Evolutionary conservation across 1,140 invertebrate genomes (phyloP).

Genomic region (Plutomurus gul): DNA sequence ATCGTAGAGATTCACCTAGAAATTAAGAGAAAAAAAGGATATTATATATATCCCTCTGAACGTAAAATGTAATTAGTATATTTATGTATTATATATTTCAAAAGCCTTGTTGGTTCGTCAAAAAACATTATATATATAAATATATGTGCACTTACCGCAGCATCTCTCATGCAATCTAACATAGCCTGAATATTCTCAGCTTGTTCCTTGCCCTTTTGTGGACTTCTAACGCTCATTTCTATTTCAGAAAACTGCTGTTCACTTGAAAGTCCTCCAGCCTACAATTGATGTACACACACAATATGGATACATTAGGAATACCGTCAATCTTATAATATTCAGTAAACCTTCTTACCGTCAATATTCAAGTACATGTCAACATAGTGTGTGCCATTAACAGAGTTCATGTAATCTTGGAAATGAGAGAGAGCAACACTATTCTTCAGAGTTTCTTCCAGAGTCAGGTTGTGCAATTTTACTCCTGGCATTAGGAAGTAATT

Average conservation of each 20-base stretch:
- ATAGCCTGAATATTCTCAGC: constrained; percentile 55
- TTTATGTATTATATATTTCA: too few species aligned
- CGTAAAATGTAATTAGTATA: too few species aligned
- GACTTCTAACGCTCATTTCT: constrained; percentile 56
- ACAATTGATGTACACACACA: constrained; percentile 28
- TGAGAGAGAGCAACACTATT: constrained; percentile 79
- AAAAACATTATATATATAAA: too few species aligned
- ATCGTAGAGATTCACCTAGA: constrained; percentile 82
- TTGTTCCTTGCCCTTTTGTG: constrained; percentile 45
- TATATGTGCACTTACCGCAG: too few species aligned
- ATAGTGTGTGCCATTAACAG: constrained; percentile 73
- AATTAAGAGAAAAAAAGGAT: too few species aligned
- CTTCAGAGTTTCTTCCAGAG: constrained; percentile 76
- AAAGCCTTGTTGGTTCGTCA: too few species aligned
- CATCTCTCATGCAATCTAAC: constrained; percentile 71
- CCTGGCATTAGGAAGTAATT: constrained; percentile 61
- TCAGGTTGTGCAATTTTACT: constrained; percentile 68
- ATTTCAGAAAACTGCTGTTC: constrained; percentile 74
- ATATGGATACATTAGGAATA: constrained; percentile 31
- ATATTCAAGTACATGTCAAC: constrained; percentile 83
- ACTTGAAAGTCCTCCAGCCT: constrained; percentile 76
- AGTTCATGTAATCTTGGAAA: constrained; percentile 80
- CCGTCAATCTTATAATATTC: background rate
- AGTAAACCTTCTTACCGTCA: constrained; percentile 61
- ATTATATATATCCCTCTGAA: too few species aligned